A percentile compares a stretch with the other conserved stretches of the same genome.
Evolutionary conservation across 2,797 vertebrate species (phyloP).

Genomic region (Acipenser transmontanus): DNA sequence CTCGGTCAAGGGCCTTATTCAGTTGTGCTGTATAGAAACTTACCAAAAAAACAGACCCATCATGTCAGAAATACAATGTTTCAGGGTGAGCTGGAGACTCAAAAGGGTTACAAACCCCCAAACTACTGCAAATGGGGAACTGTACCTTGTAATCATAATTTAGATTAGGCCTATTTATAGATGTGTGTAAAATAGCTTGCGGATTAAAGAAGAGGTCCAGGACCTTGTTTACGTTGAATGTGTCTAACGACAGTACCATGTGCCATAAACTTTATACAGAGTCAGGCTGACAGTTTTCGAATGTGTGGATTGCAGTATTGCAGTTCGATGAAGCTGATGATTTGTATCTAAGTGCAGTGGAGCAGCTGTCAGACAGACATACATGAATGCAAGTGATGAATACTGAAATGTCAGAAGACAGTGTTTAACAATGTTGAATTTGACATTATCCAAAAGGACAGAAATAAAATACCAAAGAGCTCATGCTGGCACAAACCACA

Average conservation of each 20-base stretch:
- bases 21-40: too few relatives aligned
- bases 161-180: slow-evolving; percentile 12
- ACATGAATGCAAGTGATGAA: slow-evolving; percentile 58
- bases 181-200: slow-evolving; percentile 10
- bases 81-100: slow-evolving; percentile 13
- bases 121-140: slow-evolving; percentile 5
- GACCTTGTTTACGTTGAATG: slow-evolving; percentile 17
- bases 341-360: slow-evolving; percentile 34
- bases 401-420: slow-evolving; percentile 65
- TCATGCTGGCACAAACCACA: too few relatives aligned
- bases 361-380: slow-evolving; percentile 54
- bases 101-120: not conserved
- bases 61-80: slow-evolving; percentile 9
- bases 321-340: slow-evolving; percentile 36
- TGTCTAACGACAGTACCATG: slow-evolving; percentile 10
- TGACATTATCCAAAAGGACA: slow-evolving; percentile 53
- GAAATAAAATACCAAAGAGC: slow-evolving; percentile 36
- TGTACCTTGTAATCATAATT: slow-evolving; percentile 8
- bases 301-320: slow-evolving; percentile 25
- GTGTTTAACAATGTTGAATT: slow-evolving; percentile 51
- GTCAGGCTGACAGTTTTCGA: slow-evolving; percentile 27
- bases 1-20: too few relatives aligned
- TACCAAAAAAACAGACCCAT: not conserved
- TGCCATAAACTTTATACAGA: slow-evolving; percentile 25
- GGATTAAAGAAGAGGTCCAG: slow-evolving; percentile 13